Evolutionary conservation across 2,113 vertebrate genomes (phyloP).

Genomic region (Euleptes europaea): DNA sequence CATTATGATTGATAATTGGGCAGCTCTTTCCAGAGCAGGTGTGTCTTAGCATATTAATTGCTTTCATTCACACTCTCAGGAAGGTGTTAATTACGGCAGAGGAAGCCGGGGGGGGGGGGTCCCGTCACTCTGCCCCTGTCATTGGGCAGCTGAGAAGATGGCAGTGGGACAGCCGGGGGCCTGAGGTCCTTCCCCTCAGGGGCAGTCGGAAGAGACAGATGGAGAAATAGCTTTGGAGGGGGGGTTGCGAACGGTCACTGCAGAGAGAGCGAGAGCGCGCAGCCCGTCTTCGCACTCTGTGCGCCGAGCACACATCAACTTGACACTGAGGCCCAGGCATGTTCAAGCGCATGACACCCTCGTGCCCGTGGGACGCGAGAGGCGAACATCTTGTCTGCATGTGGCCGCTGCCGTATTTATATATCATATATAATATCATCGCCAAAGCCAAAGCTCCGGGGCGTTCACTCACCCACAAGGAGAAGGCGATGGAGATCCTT

Average conservation of each 20-base stretch:
- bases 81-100: constrained; percentile 37
- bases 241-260: neutral
- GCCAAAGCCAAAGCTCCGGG: neutral
- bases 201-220: neutral
- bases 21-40: constrained; percentile 34
- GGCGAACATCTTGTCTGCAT: neutral
- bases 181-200: neutral
- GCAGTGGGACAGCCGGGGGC: neutral
- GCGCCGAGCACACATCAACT: neutral
- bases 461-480: neutral
- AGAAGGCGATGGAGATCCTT: neutral
- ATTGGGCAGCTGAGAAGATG: neutral
- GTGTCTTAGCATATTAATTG: constrained; percentile 38
- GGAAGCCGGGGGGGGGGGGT: neutral
- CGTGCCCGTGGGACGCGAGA: neutral
- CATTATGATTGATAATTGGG: constrained; percentile 39
- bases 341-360: neutral
- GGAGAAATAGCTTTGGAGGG: constrained; percentile 1
- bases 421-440: too few species aligned
- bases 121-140: neutral
- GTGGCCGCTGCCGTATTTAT: neutral
- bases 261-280: neutral
- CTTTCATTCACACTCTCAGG: constrained; percentile 18
- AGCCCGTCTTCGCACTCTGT: neutral
- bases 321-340: neutral